phyloP scores from a whole-genome alignment of 2,113 vertebrate species.

The Mus pahari region DNA sequence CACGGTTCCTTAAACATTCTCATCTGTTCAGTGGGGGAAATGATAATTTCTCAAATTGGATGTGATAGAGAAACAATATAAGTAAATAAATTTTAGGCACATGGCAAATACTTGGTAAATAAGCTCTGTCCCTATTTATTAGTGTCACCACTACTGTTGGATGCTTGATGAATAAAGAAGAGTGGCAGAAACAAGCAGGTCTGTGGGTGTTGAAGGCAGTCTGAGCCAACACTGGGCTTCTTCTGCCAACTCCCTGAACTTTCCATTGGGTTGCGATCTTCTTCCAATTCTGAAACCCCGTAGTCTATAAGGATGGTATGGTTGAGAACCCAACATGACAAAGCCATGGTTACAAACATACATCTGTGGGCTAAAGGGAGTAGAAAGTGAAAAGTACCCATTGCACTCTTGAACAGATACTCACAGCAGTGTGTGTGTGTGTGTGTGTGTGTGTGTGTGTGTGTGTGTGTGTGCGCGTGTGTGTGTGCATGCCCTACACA shows the following conservation, averaged over 20 bases:
- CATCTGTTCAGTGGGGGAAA: neutral
- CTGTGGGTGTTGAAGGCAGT: neutral
- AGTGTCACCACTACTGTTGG: neutral
- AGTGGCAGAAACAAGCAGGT: neutral
- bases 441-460: too few relatives aligned
- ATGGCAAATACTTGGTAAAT: neutral
- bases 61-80: neutral
- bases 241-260: neutral
- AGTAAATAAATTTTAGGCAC: neutral
- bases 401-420: neutral
- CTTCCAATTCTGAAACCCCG: neutral
- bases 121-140: neutral
- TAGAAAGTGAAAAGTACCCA: neutral
- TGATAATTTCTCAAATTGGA: neutral
- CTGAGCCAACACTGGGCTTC: neutral
- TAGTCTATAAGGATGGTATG: neutral
- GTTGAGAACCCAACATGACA: neutral
- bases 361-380: neutral
- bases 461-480: too few relatives aligned
- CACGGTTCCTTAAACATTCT: neutral
- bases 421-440: too few relatives aligned
- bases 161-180: neutral
- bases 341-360: neutral
- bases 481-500: neutral
- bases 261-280: neutral